phyloP scores from a whole-genome alignment of 2,113 vertebrate species.

The Sinocyclocheilus grahami region DNA sequence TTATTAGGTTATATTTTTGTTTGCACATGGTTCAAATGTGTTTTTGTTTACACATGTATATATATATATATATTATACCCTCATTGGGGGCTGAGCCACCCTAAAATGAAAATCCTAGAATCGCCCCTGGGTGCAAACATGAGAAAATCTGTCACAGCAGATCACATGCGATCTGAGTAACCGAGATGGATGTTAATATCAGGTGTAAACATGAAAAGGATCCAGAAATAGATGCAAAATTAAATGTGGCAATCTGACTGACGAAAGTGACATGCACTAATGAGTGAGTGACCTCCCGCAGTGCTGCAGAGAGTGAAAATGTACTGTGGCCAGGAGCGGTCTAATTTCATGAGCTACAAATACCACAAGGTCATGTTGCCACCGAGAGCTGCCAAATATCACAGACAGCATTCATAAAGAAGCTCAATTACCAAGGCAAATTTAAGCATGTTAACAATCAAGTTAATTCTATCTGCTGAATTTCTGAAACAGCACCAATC shows the following conservation, averaged over 20 bases:
- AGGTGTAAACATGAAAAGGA: background rate
- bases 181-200: background rate
- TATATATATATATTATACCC: too few relatives aligned
- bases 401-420: slow-evolving; percentile 13
- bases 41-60: too few relatives aligned
- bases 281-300: slow-evolving; percentile 9
- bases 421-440: background rate
- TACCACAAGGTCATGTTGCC: slow-evolving; percentile 25
- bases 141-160: background rate
- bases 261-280: slow-evolving; percentile 18
- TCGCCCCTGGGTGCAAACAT: background rate
- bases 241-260: background rate
- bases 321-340: background rate
- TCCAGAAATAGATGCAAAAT: background rate
- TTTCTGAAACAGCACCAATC: background rate
- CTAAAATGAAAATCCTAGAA: too few relatives aligned
- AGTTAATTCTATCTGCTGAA: background rate
- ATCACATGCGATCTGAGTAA: background rate
- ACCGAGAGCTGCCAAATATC: slow-evolving; percentile 25
- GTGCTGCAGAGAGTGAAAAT: slow-evolving; percentile 12
- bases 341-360: slow-evolving; percentile 20
- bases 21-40: too few relatives aligned
- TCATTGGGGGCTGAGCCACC: too few relatives aligned
- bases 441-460: background rate
- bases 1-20: too few relatives aligned